Conservation (phyloP, 2,888 invertebrate species). For the Watsonalla binaria region DNA sequence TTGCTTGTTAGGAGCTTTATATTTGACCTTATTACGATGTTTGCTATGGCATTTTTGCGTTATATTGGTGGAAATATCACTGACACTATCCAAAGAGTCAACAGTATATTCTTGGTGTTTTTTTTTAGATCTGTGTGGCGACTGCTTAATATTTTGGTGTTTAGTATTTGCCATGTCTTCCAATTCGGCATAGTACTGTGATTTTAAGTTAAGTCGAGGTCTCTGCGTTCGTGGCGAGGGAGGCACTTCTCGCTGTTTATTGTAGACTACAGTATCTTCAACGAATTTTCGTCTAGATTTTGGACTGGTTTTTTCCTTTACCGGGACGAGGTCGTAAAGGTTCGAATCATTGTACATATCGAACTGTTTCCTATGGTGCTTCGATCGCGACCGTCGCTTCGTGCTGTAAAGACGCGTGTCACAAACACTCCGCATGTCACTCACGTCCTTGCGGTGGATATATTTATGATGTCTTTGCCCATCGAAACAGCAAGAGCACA, state of each 20-base stretch:
- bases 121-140: slow-evolving; percentile 18
- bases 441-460: slow-evolving; percentile 27
- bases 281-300: slow-evolving; percentile 52
- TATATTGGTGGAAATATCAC: slow-evolving; percentile 21
- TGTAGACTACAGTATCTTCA: slow-evolving; percentile 36
- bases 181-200: slow-evolving; percentile 44
- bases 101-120: slow-evolving; percentile 13
- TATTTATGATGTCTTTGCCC: slow-evolving; percentile 17
- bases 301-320: slow-evolving; percentile 65
- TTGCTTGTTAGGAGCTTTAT: slow-evolving; percentile 4
- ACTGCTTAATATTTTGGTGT: slow-evolving; percentile 12
- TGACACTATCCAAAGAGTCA: slow-evolving; percentile 24
- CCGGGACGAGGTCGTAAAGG: slow-evolving; percentile 60
- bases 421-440: slow-evolving; percentile 53
- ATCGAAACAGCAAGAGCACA: slow-evolving; percentile 52
- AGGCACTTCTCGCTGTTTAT: slow-evolving; percentile 55
- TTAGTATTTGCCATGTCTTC: slow-evolving; percentile 30
- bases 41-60: slow-evolving; percentile 7
- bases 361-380: slow-evolving; percentile 24
- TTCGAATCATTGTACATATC: slow-evolving; percentile 51
- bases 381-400: slow-evolving; percentile 32
- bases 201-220: slow-evolving; percentile 57
- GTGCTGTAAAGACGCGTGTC: slow-evolving; percentile 55
- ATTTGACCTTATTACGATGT: slow-evolving; percentile 8
- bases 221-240: slow-evolving; percentile 60